Evolutionary conservation across 2,888 invertebrate species (phyloP).

Genomic region (Latrodectus elegans): DNA sequence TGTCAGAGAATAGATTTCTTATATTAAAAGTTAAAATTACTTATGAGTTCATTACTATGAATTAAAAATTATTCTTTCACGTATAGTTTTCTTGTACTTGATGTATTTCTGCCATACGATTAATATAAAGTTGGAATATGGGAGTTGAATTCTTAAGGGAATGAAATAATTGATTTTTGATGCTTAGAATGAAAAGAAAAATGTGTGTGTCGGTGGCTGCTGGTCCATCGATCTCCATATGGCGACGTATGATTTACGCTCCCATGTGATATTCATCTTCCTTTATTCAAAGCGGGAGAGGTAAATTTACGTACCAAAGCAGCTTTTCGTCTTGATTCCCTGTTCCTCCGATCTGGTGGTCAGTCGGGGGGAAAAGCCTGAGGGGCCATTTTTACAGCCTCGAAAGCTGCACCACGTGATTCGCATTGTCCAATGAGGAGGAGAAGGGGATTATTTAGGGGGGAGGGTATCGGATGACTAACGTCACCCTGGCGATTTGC

Average conservation of each 20-base stretch:
- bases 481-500: conserved; percentile 68
- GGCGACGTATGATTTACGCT: background rate
- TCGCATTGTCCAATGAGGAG: conserved; percentile 47
- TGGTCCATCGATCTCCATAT: background rate
- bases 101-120: too few species aligned
- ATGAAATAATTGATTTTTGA: too few species aligned
- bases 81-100: too few species aligned
- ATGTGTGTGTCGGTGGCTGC: background rate
- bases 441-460: conserved; percentile 41
- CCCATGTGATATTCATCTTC: conserved; percentile 11
- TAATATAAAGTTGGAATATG: too few species aligned
- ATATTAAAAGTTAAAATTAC: too few species aligned
- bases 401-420: conserved; percentile 34
- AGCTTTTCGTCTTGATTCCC: conserved; percentile 41
- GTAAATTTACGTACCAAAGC: conserved; percentile 64
- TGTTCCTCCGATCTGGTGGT: conserved; percentile 51
- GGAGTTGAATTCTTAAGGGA: too few species aligned
- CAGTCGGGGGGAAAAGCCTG: conserved; percentile 53
- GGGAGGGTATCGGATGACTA: conserved; percentile 59
- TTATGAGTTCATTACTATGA: too few species aligned
- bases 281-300: conserved; percentile 53
- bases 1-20: too few species aligned
- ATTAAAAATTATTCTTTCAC: too few species aligned
- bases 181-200: too few species aligned
- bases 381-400: conserved; percentile 61